Conservation (phyloP, 2,113 vertebrate species). For the Thalassarche chlororhynchos region DNA sequence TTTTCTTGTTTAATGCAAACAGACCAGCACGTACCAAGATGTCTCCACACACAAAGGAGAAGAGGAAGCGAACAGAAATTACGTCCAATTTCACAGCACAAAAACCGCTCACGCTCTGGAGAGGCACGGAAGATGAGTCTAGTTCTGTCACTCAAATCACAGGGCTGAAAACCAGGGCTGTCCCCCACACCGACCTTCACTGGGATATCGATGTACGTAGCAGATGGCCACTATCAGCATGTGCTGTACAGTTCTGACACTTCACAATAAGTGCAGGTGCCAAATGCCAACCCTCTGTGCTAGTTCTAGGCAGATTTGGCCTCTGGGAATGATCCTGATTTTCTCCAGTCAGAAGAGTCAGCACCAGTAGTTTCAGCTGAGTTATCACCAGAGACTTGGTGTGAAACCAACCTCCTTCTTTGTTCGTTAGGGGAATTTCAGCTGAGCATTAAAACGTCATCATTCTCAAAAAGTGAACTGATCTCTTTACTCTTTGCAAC, state of each 20-base stretch:
- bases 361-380: neutral
- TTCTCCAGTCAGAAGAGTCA: neutral
- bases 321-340: neutral
- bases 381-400: neutral
- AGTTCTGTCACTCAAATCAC: neutral
- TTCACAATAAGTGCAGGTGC: neutral
- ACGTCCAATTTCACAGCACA: neutral
- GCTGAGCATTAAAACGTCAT: neutral
- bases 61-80: neutral
- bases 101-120: accelerated
- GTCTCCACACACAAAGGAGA: neutral
- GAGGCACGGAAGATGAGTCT: neutral
- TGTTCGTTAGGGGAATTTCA: neutral
- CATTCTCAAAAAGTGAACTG: neutral
- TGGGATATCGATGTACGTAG: neutral
- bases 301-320: neutral
- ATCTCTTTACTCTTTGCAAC: neutral
- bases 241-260: neutral
- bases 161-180: neutral
- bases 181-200: neutral
- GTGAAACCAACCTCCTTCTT: neutral
- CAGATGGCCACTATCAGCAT: slow-evolving; percentile 30
- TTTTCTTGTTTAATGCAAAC: neutral
- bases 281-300: neutral
- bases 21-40: neutral